Evolutionary conservation across 2,888 invertebrate genomes (phyloP).

Genomic region (Smittia sp.): DNA sequence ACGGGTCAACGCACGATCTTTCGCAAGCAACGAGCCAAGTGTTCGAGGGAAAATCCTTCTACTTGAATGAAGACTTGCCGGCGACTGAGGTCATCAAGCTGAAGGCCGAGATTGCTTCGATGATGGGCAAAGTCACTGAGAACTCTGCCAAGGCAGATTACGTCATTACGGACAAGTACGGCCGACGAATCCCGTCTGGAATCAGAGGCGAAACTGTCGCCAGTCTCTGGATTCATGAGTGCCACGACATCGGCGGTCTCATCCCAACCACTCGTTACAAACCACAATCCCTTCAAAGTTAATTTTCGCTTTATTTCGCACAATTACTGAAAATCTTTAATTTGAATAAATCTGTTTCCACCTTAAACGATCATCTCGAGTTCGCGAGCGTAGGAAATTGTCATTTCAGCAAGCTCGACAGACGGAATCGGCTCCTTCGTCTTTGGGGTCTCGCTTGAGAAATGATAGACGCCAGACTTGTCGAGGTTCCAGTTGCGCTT

Average conservation of each 20-base stretch:
- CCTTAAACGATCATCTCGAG: slow-evolving; percentile 97
- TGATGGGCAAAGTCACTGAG: slow-evolving; percentile 42
- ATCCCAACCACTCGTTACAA: slow-evolving; percentile 45
- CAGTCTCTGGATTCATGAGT: slow-evolving; percentile 46
- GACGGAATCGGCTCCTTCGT: slow-evolving; percentile 81
- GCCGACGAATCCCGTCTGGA: background rate
- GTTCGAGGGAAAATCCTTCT: slow-evolving; percentile 44
- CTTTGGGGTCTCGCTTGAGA: slow-evolving; percentile 73
- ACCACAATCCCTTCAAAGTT: background rate
- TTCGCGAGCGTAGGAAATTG: slow-evolving; percentile 95
- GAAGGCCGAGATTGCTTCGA: slow-evolving; percentile 43
- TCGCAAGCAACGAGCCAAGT: slow-evolving; percentile 33
- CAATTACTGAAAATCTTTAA: background rate
- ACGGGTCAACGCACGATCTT: slow-evolving; percentile 41
- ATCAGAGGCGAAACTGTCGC: slow-evolving; percentile 44
- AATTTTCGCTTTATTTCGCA: background rate
- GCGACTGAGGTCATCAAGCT: slow-evolving; percentile 44
- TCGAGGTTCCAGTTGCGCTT: slow-evolving; percentile 83
- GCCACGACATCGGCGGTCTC: slow-evolving; percentile 45
- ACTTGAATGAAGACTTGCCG: slow-evolving; percentile 44
- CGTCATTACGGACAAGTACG: background rate
- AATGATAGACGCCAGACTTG: slow-evolving; percentile 76
- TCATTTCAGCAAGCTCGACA: slow-evolving; percentile 84
- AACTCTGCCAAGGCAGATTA: background rate
- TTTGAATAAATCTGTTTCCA: background rate